Evolutionary conservation across 2,113 vertebrate genomes (phyloP).

Genomic region (Excalfactoria chinensis): DNA sequence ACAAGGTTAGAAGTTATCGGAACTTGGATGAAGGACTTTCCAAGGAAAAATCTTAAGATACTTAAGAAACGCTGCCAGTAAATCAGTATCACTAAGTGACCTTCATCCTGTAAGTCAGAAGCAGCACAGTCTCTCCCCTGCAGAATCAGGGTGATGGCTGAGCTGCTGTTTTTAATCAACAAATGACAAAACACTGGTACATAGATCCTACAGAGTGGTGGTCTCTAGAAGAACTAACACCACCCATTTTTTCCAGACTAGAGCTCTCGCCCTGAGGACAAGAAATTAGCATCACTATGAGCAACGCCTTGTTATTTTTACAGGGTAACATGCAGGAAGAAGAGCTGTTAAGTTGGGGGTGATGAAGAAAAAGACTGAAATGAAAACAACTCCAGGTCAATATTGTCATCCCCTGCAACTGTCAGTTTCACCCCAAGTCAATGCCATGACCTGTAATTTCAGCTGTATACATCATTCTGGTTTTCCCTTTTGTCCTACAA

Average conservation of each 20-base stretch:
- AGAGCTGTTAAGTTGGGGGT: neutral
- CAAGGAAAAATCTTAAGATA: constrained; percentile 19
- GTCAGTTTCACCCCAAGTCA: neutral
- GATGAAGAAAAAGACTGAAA: neutral
- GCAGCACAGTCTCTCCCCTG: neutral
- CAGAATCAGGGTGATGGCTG: rapidly evolving
- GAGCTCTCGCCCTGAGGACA: neutral
- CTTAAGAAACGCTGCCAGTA: neutral
- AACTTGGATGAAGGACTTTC: constrained; percentile 2
- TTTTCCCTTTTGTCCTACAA: neutral
- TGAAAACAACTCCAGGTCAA: neutral
- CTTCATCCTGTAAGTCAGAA: neutral
- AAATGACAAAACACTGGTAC: neutral
- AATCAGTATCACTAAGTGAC: neutral
- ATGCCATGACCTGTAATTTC: neutral
- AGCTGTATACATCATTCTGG: neutral
- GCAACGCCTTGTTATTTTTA: neutral
- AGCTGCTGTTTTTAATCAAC: neutral
- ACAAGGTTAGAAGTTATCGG: constrained; percentile 18
- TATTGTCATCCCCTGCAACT: neutral
- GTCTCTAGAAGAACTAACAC: neutral
- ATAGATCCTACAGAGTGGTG: neutral
- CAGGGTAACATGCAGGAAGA: neutral
- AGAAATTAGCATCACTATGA: neutral
- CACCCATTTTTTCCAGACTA: neutral